Percentiles rank a stretch among this genome's conserved stretches.
Conservation (phyloP, 2,797 vertebrate genomes). For the Phoebastria nigripes region DNA sequence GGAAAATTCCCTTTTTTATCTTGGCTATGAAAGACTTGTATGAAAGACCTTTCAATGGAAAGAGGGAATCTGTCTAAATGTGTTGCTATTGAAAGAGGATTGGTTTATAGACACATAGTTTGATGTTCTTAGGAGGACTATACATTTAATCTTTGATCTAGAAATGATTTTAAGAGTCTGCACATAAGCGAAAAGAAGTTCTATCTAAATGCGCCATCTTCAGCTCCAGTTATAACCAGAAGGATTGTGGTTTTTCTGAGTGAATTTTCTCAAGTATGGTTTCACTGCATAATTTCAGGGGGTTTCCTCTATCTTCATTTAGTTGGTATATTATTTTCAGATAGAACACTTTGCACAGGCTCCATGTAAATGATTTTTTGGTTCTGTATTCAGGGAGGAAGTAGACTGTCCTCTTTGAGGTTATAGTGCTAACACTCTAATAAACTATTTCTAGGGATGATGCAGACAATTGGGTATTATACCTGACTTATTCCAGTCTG, state of each 20-base stretch:
- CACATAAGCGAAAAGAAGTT: background rate
- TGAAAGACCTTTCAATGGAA: slow-evolving; percentile 5
- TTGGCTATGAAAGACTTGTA: background rate
- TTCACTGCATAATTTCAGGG: background rate
- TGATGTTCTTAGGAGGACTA: background rate
- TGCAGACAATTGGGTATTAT: background rate
- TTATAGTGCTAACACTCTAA: background rate
- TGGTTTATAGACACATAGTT: background rate
- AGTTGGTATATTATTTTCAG: background rate
- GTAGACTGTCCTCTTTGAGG: background rate
- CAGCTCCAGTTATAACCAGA: background rate
- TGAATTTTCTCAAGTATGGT: background rate
- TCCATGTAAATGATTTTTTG: background rate
- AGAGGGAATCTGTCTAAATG: slow-evolving; percentile 13
- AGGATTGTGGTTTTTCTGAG: background rate
- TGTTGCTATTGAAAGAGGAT: background rate
- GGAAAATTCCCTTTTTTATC: slow-evolving; percentile 36
- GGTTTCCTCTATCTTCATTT: background rate
- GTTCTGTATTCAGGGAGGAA: background rate
- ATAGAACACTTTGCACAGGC: background rate
- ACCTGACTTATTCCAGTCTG: background rate
- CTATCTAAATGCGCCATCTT: background rate
- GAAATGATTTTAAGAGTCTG: background rate
- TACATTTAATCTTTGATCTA: slow-evolving; percentile 11
- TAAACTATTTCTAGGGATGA: background rate